A percentile compares a stretch with the other conserved stretches of the same genome.
phyloP scores from a whole-genome alignment of 1,140 invertebrate genomes.

The Drosophila orosa region DNA sequence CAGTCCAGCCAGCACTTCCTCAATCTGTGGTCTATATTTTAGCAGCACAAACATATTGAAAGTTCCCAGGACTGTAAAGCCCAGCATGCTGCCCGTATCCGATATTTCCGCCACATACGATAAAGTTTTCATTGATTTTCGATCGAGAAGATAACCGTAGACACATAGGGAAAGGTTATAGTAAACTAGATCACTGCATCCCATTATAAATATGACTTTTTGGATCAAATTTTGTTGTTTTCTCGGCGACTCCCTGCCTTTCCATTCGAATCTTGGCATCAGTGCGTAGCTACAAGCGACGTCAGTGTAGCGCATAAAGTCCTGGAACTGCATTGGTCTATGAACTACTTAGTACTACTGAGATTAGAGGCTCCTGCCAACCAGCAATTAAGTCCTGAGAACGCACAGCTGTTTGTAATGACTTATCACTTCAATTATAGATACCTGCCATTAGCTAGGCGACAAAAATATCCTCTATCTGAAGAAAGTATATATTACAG shows the following conservation, averaged over 20 bases:
- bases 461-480: not conserved
- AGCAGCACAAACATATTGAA: not conserved
- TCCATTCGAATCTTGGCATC: constrained; percentile 12
- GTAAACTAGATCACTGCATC: not conserved
- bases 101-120: not conserved
- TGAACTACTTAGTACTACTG: not conserved
- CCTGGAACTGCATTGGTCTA: constrained; percentile 6
- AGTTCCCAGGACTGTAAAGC: not conserved
- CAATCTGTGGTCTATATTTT: not conserved
- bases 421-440: not conserved
- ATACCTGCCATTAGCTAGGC: not conserved
- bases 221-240: not conserved
- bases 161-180: not conserved
- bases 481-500: not conserved
- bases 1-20: not conserved
- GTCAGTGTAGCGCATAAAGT: not conserved
- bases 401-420: constrained; percentile 4
- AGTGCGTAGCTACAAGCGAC: not conserved
- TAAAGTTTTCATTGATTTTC: not conserved
- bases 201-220: not conserved
- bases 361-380: not conserved
- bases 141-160: constrained; percentile 6
- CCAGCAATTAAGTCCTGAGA: not conserved
- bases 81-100: not conserved
- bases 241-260: not conserved